These are phyloP conservation scores for Nemotelus nigrinus DNA, from an alignment of 2,888 invertebrate genomes.

Conservation along the genomic window DNA sequence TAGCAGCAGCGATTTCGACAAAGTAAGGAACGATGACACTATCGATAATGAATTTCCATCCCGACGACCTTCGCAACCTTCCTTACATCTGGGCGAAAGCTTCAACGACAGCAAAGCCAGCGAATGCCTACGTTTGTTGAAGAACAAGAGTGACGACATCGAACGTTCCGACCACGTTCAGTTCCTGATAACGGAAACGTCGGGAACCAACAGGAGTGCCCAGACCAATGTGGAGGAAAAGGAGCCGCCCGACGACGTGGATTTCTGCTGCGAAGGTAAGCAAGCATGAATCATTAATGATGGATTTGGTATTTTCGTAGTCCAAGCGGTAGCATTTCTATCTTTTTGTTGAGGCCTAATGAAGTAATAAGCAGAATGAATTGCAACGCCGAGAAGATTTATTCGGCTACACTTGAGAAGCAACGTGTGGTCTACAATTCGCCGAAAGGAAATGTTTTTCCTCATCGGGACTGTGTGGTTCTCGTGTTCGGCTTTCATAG, in stretches of 20 bases:
- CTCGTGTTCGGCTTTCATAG: too few relatives aligned
- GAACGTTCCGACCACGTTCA: constrained; percentile 85
- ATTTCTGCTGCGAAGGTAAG: constrained; percentile 63
- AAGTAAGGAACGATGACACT: background rate
- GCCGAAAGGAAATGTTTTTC: too few relatives aligned
- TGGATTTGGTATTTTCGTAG: background rate
- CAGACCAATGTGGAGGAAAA: constrained; percentile 57
- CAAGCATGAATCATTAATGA: constrained; percentile 33
- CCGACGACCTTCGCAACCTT: constrained; percentile 19
- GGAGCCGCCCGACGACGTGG: constrained; percentile 62
- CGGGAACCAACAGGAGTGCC: constrained; percentile 73
- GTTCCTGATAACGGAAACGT: constrained; percentile 89
- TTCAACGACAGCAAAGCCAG: constrained; percentile 59
- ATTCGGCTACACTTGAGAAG: too few relatives aligned
- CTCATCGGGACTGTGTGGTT: too few relatives aligned
- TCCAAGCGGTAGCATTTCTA: background rate
- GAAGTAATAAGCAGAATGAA: constrained; percentile 25
- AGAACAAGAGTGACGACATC: constrained; percentile 64
- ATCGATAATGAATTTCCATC: constrained; percentile 27
- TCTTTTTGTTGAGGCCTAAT: background rate
- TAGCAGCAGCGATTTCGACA: background rate
- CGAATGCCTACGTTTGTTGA: constrained; percentile 59
- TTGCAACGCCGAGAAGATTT: background rate
- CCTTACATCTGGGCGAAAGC: constrained; percentile 55
- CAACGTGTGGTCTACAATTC: too few relatives aligned